phyloP scores from a whole-genome alignment of 1,140 invertebrate species.

The Pachypeltis micranthus region DNA sequence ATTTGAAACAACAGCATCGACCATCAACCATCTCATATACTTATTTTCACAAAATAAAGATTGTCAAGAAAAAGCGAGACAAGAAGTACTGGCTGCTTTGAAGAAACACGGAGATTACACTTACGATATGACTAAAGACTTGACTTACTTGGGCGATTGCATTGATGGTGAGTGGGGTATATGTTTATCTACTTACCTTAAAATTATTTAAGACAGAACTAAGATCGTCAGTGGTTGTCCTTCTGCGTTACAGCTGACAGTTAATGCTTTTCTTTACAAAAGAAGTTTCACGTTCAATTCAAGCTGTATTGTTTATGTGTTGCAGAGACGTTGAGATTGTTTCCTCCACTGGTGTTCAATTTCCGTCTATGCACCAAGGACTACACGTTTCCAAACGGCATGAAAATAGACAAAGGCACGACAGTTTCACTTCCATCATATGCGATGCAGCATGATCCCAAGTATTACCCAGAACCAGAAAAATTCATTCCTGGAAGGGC shows the following conservation, averaged over 20 bases:
- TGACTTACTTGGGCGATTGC: neutral
- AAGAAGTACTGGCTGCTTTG: neutral
- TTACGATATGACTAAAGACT: neutral
- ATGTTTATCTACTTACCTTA: too few relatives aligned
- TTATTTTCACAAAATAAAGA: neutral
- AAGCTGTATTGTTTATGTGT: too few relatives aligned
- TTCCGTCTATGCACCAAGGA: constrained; percentile 36
- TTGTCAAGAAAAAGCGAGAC: neutral
- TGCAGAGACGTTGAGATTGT: constrained; percentile 51
- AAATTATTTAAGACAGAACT: too few relatives aligned
- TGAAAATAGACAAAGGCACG: constrained; percentile 26
- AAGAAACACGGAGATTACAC: neutral
- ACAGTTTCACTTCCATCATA: constrained; percentile 35
- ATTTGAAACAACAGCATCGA: neutral
- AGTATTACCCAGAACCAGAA: constrained; percentile 45
- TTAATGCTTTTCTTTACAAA: too few relatives aligned
- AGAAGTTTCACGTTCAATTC: too few relatives aligned
- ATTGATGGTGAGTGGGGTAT: neutral
- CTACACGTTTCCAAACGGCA: neutral
- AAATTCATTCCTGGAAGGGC: constrained; percentile 49
- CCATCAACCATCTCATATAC: neutral
- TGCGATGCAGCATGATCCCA: constrained; percentile 36
- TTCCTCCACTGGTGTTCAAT: constrained; percentile 45
- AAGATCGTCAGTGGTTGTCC: too few relatives aligned
- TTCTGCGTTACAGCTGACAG: too few relatives aligned